Evolutionary conservation across 1,140 invertebrate genomes (phyloP).

Genomic region (Orchestia grillus): DNA sequence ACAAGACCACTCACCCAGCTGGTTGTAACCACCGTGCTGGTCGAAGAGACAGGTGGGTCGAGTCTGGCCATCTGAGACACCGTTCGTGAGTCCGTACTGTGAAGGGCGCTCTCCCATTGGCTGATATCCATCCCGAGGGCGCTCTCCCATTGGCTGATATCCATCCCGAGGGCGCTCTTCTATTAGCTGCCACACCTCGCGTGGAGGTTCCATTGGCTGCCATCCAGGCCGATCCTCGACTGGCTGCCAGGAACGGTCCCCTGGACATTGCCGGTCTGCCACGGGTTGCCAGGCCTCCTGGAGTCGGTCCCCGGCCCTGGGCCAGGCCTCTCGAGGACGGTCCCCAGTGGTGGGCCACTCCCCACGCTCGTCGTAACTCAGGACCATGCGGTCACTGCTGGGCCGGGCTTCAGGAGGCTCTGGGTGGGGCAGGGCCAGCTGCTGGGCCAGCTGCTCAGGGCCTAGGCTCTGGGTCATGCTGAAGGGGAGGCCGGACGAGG

Average conservation of each 20-base stretch:
- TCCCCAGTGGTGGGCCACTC: constrained; percentile 58
- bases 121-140: not conserved
- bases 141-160: not conserved
- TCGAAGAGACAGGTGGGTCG: not conserved
- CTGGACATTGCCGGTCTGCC: not conserved
- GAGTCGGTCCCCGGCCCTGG: not conserved
- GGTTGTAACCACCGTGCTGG: not conserved
- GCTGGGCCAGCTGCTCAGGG: constrained; percentile 65
- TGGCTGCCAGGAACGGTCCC: too few relatives aligned
- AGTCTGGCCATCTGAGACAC: not conserved
- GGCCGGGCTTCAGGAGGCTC: constrained; percentile 59
- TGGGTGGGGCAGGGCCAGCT: constrained; percentile 55
- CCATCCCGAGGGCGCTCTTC: not conserved
- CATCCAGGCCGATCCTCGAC: too few relatives aligned
- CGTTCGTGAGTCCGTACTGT: not conserved
- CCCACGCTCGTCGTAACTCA: constrained; percentile 68
- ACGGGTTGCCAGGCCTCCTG: not conserved
- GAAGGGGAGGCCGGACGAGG: not conserved
- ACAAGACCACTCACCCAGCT: not conserved
- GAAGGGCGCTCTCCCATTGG: not conserved
- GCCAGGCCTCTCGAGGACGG: not conserved
- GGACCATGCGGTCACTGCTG: constrained; percentile 70
- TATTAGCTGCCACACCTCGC: not conserved
- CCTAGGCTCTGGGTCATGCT: constrained; percentile 66
- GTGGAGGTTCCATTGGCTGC: not conserved